phyloP scores from a whole-genome alignment of 2,113 vertebrate genomes.

The Poecilia latipinna region DNA sequence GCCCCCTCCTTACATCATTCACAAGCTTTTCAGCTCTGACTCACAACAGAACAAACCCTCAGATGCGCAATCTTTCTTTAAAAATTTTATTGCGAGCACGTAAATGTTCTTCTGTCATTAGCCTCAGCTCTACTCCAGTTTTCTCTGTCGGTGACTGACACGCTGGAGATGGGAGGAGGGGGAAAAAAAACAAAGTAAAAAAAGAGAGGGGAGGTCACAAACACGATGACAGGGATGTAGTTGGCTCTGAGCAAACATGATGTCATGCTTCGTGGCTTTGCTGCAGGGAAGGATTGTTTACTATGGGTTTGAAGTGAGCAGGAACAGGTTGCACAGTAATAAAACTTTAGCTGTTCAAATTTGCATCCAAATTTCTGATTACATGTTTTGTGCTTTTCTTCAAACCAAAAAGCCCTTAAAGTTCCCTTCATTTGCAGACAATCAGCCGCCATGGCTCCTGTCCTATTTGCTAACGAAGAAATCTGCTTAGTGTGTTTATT shows the following conservation, averaged over 20 bases:
- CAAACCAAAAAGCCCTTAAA: neutral
- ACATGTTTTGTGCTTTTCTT: neutral
- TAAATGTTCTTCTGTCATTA: conserved; percentile 24
- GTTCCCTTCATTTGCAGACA: neutral
- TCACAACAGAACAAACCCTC: conserved; percentile 8
- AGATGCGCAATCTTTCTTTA: conserved; percentile 42
- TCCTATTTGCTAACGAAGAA: no score
- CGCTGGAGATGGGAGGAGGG: conserved; percentile 12
- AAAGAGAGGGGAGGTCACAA: conserved; percentile 5
- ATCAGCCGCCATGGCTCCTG: neutral
- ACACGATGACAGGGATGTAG: conserved; percentile 27
- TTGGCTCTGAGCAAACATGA: conserved; percentile 48
- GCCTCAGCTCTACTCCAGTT: conserved; percentile 25
- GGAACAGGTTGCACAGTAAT: neutral
- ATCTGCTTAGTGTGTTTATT: no score
- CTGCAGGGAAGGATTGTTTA: conserved; percentile 5
- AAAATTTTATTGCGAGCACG: neutral
- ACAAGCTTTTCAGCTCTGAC: conserved; percentile 1
- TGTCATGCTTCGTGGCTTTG: conserved; percentile 43
- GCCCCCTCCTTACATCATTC: neutral
- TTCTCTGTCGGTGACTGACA: conserved; percentile 40
- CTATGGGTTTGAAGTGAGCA: neutral
- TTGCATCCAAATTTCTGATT: conserved; percentile 3
- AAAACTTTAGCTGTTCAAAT: neutral
- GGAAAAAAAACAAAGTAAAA: neutral